These are phyloP conservation scores for Sapajus apella DNA, from an alignment of 2,113 vertebrate species.

Conservation along the genomic window DNA sequence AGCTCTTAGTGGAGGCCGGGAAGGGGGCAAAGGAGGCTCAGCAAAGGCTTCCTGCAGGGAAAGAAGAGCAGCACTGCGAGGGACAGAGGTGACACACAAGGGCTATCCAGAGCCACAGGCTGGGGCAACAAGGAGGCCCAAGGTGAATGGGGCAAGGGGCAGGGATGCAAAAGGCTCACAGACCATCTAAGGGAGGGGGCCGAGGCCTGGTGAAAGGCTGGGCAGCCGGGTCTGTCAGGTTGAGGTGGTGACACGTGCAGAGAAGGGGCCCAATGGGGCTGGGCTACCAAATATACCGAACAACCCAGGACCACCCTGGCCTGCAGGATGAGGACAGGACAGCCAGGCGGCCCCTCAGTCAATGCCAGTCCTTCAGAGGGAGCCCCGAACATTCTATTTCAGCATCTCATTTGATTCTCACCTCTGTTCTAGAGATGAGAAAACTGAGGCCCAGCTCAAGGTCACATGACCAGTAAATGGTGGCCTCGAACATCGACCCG, in stretches of 20 bases:
- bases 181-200: background rate
- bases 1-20: background rate
- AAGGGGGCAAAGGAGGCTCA: background rate
- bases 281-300: rapidly evolving
- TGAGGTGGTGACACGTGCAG: background rate
- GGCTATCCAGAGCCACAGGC: background rate
- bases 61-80: rapidly evolving
- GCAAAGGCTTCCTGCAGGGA: background rate
- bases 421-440: background rate
- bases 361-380: too few relatives aligned
- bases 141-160: rapidly evolving
- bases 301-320: background rate
- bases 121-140: too few relatives aligned
- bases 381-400: too few relatives aligned
- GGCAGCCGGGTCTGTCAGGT: background rate
- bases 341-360: too few relatives aligned
- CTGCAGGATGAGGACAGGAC: background rate
- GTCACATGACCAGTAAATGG: background rate
- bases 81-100: background rate
- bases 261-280: background rate
- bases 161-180: background rate
- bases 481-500: rapidly evolving
- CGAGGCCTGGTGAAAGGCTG: background rate
- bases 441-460: background rate
- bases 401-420: background rate